A percentile compares a stretch with the other conserved stretches of the same genome.
Evolutionary conservation across 2,797 vertebrate genomes (phyloP).

Genomic region (Anabas testudineus): DNA sequence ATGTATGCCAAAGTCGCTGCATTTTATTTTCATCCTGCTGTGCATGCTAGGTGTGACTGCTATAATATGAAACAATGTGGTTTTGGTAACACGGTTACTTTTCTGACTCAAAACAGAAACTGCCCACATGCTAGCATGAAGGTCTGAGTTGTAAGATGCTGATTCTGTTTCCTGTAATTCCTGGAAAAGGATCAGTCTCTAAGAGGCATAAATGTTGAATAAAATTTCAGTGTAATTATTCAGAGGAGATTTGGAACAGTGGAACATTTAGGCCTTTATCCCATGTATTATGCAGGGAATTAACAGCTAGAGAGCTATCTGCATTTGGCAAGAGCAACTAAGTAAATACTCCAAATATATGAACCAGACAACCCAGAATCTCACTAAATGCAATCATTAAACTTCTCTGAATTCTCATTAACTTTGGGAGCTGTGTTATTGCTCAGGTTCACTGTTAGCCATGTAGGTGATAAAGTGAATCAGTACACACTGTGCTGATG

Average conservation of each 20-base stretch:
- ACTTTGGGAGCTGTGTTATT: slow-evolving; percentile 22
- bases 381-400: slow-evolving; percentile 59
- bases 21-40: slow-evolving; percentile 22
- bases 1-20: slow-evolving; percentile 15
- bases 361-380: slow-evolving; percentile 58
- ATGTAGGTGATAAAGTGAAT: slow-evolving; percentile 12
- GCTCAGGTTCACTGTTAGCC: slow-evolving; percentile 6
- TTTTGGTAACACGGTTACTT: slow-evolving; percentile 17
- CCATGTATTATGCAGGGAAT: slow-evolving; percentile 70
- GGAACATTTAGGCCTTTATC: slow-evolving; percentile 67
- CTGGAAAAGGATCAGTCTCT: slow-evolving; percentile 57
- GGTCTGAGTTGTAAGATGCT: slow-evolving; percentile 39
- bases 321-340: slow-evolving; percentile 64
- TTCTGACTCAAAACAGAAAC: slow-evolving; percentile 17
- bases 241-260: slow-evolving; percentile 66
- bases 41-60: slow-evolving; percentile 22
- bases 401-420: slow-evolving; percentile 46
- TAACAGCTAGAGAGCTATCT: slow-evolving; percentile 65
- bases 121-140: slow-evolving; percentile 31
- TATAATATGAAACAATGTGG: slow-evolving; percentile 21
- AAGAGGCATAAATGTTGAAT: slow-evolving; percentile 56
- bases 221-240: slow-evolving; percentile 67
- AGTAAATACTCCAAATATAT: slow-evolving; percentile 66
- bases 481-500: slow-evolving; percentile 67
- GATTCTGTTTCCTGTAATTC: slow-evolving; percentile 46